Evolutionary conservation across 2,113 vertebrate species (phyloP).

Genomic region (Pollimyrus isidori): DNA sequence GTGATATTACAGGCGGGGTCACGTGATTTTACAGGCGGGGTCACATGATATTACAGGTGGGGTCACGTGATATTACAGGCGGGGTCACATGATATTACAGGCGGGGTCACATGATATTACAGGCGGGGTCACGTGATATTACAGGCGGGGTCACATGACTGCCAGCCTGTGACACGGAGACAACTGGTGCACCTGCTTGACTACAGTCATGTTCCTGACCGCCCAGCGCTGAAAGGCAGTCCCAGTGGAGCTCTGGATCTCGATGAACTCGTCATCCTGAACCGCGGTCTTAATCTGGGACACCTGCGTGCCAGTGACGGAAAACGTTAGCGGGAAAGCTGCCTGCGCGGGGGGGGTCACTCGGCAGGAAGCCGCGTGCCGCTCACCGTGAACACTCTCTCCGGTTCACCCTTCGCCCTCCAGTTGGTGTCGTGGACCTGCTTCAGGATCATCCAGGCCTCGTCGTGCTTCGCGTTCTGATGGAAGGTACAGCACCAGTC

Average conservation of each 20-base stretch:
- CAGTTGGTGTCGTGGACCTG: conserved; percentile 93
- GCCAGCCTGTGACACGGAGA: background rate
- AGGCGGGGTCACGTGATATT: background rate
- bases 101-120: too few relatives aligned
- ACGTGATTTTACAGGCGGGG: background rate
- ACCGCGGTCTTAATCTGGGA: conserved; percentile 90
- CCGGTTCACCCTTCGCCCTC: conserved; percentile 84
- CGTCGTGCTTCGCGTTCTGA: conserved; percentile 88
- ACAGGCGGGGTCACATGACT: background rate
- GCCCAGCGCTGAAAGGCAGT: conserved; percentile 84
- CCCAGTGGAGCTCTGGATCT: conserved; percentile 87
- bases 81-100: background rate
- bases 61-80: background rate
- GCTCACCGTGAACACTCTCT: conserved; percentile 92
- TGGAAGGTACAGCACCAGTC: conserved; percentile 22
- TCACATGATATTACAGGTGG: too few relatives aligned
- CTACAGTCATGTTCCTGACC: conserved; percentile 71
- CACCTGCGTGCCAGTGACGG: conserved; percentile 57
- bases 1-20: background rate
- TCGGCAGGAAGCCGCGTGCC: background rate
- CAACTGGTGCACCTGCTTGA: conserved; percentile 74
- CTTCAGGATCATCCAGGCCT: conserved; percentile 98
- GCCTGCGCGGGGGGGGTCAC: background rate
- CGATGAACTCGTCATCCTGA: conserved; percentile 88
- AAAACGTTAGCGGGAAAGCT: background rate